Conservation (phyloP, 2,113 vertebrate species). For the Dipodomys spectabilis region DNA sequence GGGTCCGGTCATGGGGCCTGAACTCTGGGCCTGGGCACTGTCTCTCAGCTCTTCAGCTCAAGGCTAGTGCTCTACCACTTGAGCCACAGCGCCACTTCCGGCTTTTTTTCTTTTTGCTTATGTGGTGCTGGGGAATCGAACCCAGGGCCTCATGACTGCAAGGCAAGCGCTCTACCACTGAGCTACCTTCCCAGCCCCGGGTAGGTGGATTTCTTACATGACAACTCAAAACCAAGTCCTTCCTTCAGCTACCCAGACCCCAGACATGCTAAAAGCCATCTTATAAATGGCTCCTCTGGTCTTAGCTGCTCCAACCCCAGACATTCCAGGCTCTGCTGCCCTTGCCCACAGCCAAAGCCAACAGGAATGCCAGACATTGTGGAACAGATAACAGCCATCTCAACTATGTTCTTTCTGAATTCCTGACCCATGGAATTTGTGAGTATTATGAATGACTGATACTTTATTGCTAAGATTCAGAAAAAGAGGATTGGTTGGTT, state of each 20-base stretch:
- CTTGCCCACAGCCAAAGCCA: background rate
- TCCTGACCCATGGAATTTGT: background rate
- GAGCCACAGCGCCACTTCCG: no score
- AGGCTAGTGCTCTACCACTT: no score
- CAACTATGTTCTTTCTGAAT: background rate
- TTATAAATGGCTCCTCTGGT: background rate
- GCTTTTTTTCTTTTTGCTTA: no score
- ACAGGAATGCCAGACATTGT: background rate
- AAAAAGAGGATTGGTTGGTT: no score
- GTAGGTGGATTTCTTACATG: background rate
- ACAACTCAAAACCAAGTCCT: background rate
- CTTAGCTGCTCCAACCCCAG: background rate
- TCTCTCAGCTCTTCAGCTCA: no score
- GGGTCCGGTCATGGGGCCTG: no score
- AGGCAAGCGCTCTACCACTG: no score
- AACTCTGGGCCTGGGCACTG: no score
- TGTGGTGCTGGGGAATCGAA: no score
- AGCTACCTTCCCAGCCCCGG: no score
- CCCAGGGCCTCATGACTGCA: no score
- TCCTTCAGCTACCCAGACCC: background rate
- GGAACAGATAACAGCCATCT: background rate
- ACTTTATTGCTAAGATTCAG: background rate
- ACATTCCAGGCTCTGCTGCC: background rate
- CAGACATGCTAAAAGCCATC: background rate
- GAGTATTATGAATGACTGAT: background rate